These are phyloP conservation scores for Coelogynopora nodosa DNA, from an alignment of 2,888 invertebrate species.

Conservation along the genomic window DNA sequence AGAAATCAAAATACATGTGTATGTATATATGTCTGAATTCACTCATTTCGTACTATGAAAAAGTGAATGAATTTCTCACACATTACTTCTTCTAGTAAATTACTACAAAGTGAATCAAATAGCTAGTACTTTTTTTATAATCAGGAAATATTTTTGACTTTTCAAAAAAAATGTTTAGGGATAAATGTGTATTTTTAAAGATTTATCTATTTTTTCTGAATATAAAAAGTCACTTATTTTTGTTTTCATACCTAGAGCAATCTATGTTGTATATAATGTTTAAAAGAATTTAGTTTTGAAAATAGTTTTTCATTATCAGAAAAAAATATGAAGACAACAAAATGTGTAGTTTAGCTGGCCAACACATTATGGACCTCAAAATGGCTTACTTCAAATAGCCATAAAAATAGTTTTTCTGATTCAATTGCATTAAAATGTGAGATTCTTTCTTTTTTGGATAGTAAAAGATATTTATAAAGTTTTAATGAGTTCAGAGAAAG, in stretches of 20 bases:
- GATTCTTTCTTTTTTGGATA: background rate
- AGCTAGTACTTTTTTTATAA: too few relatives aligned
- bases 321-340: background rate
- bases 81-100: background rate
- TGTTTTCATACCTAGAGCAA: background rate
- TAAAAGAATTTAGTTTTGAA: background rate
- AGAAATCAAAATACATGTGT: too few relatives aligned
- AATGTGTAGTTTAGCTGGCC: background rate
- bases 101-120: background rate
- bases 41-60: background rate
- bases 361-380: background rate
- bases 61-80: background rate
- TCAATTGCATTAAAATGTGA: background rate
- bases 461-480: background rate
- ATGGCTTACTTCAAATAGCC: background rate
- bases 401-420: background rate
- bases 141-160: background rate
- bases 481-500: background rate
- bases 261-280: background rate
- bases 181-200: background rate
- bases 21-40: too few relatives aligned
- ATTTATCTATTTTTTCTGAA: too few relatives aligned
- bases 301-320: background rate
- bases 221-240: background rate
- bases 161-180: background rate